Evolutionary conservation across 92 coral and sea anemone genomes (phyloP), one percentile per base, ranked within the genome.

Genomic region (Virgularia gustaviana): DNA sequence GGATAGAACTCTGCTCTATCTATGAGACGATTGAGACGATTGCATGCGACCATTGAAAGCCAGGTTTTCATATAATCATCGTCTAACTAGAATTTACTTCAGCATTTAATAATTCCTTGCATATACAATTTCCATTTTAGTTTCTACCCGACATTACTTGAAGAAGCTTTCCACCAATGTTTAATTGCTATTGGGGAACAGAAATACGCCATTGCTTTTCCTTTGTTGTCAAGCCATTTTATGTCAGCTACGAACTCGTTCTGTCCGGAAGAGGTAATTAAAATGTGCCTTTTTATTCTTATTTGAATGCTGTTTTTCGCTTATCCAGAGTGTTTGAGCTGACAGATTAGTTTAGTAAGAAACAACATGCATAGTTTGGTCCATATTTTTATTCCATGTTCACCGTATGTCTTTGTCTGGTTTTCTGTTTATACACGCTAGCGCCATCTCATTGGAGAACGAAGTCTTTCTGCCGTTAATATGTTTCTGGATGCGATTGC

Each of bases 391-490:
- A 55, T 55, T 55, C 25, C 22, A 16, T 16, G n/a, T 2, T 3
- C 45, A 15, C 2, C 0, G 15, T 5, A 25, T 32, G 6, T 36
- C 78, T 16, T 36, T 36, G 16, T 18, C 13, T 51, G 24, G 23
- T 10, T 51, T 19, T 5, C 31, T 9, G 8, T 67, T 44, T 15
- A 9, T 16, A 0, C 9, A n/a, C n/a, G n/a, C n/a, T 67, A 94
- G 99, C 96, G 99, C n/a, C 95, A 89, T 76, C 96, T 91, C 8
- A 83, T 94, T 18, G 99, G 99, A 33, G 99, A 94, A 16, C 87
- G 99, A 68, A 94, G 99, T 72, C 53, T 94, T 68, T 78, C 99
- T 9, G 99, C 99, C 6, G 89, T 94, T 23, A 94, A 94, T 74
- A 64, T 94, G 88, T 89, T 94, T 70, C 81, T 94, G 31, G 99